Conservation (phyloP, 2,888 invertebrate genomes). For the Rhagium mordax region DNA sequence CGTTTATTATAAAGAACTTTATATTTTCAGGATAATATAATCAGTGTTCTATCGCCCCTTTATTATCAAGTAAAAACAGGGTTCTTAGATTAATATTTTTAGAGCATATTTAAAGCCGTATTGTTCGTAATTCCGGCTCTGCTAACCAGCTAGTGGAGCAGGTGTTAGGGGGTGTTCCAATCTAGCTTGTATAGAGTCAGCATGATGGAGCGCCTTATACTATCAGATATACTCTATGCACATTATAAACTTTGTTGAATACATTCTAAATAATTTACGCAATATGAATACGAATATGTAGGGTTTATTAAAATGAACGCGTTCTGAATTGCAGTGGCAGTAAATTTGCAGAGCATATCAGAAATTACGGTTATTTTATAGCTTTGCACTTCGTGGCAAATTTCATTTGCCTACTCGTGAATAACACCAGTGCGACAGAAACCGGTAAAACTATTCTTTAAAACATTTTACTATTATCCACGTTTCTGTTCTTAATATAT, state of each 20-base stretch:
- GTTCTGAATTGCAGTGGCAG: slow-evolving; percentile 62
- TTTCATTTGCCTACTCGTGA: slow-evolving; percentile 60
- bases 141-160: slow-evolving; percentile 58
- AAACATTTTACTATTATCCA: slow-evolving; percentile 3
- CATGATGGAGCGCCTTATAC: slow-evolving; percentile 64
- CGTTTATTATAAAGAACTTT: too few relatives aligned
- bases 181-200: slow-evolving; percentile 62
- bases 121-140: slow-evolving; percentile 32
- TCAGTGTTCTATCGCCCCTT: neutral
- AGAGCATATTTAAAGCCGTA: slow-evolving; percentile 2
- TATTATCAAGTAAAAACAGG: neutral
- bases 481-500: slow-evolving; percentile 18
- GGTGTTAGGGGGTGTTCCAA: slow-evolving; percentile 65
- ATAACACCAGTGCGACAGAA: slow-evolving; percentile 38
- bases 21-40: too few relatives aligned
- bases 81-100: slow-evolving; percentile 7
- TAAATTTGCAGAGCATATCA: slow-evolving; percentile 65
- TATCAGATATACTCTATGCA: slow-evolving; percentile 65
- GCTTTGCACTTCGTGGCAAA: slow-evolving; percentile 63
- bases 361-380: slow-evolving; percentile 67
- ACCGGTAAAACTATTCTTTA: slow-evolving; percentile 13
- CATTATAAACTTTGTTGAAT: slow-evolving; percentile 68
- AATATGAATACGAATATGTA: slow-evolving; percentile 68
- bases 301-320: slow-evolving; percentile 66
- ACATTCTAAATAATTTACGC: slow-evolving; percentile 68